A percentile compares a stretch with the other conserved stretches of the same genome.
phyloP scores from a whole-genome alignment of 1,140 invertebrate genomes.

The Bombus affinis region DNA sequence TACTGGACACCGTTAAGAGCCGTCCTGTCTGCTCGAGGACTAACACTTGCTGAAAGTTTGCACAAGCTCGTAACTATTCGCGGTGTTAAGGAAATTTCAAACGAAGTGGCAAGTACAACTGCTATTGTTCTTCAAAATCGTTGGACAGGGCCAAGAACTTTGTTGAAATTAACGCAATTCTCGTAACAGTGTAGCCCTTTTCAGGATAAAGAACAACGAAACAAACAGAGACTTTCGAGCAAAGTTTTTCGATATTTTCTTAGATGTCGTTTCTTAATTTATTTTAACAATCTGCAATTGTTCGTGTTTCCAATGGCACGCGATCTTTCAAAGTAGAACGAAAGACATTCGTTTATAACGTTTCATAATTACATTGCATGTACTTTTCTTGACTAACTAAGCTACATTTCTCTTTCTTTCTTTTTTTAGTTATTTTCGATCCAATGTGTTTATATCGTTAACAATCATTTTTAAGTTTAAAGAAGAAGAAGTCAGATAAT shows the following conservation, averaged over 20 bases:
- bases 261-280: not conserved
- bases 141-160: not conserved
- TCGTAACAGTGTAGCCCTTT: not conserved
- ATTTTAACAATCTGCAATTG: no score
- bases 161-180: constrained; percentile 28
- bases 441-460: no score
- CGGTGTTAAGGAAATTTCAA: constrained; percentile 45
- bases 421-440: no score
- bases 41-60: constrained; percentile 48
- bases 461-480: no score
- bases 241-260: not conserved
- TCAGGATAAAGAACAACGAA: no score
- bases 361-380: no score
- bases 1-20: constrained; percentile 34
- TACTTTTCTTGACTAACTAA: no score
- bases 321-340: no score
- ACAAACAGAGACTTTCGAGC: not conserved
- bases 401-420: no score
- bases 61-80: constrained; percentile 39
- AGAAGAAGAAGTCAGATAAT: no score
- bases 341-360: no score
- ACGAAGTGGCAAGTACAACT: constrained; percentile 37
- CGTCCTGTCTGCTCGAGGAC: constrained; percentile 31
- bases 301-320: no score
- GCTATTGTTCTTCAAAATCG: constrained; percentile 42